Base-by-base conservation (phyloP, 2,888 invertebrate genomes). In the Plebejus argus region DNA sequence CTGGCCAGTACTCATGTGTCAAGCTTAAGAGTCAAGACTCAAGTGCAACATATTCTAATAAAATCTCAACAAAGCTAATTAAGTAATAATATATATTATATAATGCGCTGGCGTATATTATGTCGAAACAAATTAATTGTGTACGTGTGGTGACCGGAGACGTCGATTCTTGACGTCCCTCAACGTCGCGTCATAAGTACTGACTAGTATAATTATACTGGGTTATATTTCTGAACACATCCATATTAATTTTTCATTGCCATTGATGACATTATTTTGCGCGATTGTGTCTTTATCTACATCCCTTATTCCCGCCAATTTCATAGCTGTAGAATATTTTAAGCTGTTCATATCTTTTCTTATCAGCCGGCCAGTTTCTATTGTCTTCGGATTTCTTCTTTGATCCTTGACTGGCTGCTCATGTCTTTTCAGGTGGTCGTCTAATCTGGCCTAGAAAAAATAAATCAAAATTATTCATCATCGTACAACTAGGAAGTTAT, bases 261-360 rank as follows among this genome's bases (percentile, higher is more conserved):
- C 28, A 66, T 61, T 23, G 12, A 66, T 66, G 6, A 18, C 4
- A 66, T 66, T 66, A 15, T 20, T 77, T 77, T 53, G 18, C 7
- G 12, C 49, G 1, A 75, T 15, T 45, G 77, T 74, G 10, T 70
- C 45, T 33, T 79, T 66, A 61, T 79, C 79, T 3, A 77, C 75
- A 61, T 77, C 71, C 18, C 78, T 53, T 70, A 86, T 77, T 45
- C 93, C 93, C 71, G 92, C 86, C 77, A 93, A 80, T 83, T 87
- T 91, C 1, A 89, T 81, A 15, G 91, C 92, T 20, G 88, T 88
- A n/a, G 87, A 86, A 56, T 82, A 78, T 86, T 86, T 91, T 1
- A 86, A 80, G 8, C 80, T 82, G 8, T 90, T 89, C 79, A 84
- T 85, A 79, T 93, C 93, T 78, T 88, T 89, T 81, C 93, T 87